Evolutionary conservation across 2,888 invertebrate genomes (phyloP).

Genomic region (Volucella inflata): DNA sequence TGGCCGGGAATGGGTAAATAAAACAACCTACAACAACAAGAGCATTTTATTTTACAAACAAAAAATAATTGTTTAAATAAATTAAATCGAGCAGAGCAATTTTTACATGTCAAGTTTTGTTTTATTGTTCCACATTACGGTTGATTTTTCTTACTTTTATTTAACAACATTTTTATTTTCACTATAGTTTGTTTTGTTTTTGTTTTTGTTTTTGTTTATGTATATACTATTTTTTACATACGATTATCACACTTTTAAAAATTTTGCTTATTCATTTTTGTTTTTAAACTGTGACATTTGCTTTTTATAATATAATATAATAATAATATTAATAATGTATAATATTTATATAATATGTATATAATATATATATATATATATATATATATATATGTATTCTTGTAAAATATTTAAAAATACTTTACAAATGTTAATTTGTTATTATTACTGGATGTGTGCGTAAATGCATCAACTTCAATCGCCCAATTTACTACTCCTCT

Average conservation of each 20-base stretch:
- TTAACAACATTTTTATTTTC: conserved; percentile 70
- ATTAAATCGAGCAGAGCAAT: background rate
- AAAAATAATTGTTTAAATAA: conserved; percentile 1
- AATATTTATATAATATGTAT: conserved; percentile 78
- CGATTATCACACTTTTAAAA: conserved; percentile 81
- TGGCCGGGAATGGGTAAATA: too few relatives aligned
- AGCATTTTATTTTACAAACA: background rate
- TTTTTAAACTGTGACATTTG: conserved; percentile 74
- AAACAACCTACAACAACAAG: too few relatives aligned
- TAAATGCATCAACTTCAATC: conserved; percentile 75
- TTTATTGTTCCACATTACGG: conserved; percentile 75
- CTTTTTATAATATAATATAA: conserved; percentile 75
- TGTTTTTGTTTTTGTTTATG: conserved; percentile 49
- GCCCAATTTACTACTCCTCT: conserved; percentile 28
- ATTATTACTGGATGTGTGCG: conserved; percentile 69
- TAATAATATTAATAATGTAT: conserved; percentile 71
- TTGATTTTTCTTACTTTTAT: conserved; percentile 68
- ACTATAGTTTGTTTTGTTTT: conserved; percentile 56
- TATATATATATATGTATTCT: conserved; percentile 74
- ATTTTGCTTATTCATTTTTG: conserved; percentile 74
- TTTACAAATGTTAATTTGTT: conserved; percentile 70
- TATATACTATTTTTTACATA: conserved; percentile 72
- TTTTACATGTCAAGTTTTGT: conserved; percentile 62
- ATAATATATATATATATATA: conserved; percentile 77
- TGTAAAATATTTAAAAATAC: conserved; percentile 78